Conservation (phyloP, 2,888 invertebrate species). For the Zaprionus bogoriensis region DNA sequence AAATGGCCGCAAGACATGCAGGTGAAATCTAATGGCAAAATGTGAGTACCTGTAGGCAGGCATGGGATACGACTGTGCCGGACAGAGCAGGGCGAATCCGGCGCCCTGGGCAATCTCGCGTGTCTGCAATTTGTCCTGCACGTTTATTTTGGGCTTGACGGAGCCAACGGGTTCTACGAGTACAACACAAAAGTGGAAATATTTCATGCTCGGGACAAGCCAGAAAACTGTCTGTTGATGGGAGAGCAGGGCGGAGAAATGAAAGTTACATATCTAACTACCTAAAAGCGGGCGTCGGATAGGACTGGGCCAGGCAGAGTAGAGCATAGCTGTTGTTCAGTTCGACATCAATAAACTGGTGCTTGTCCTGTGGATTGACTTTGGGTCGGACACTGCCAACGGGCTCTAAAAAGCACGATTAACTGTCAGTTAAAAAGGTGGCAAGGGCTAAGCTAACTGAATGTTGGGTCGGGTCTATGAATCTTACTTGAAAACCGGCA, state of each 20-base stretch:
- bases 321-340: slow-evolving; percentile 84
- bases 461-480: slow-evolving; percentile 29
- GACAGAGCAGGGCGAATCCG: slow-evolving; percentile 87
- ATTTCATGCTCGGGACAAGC: background rate
- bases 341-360: slow-evolving; percentile 75
- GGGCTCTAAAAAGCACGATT: slow-evolving; percentile 82
- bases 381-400: slow-evolving; percentile 86
- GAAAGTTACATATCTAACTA: slow-evolving; percentile 68
- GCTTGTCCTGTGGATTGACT: slow-evolving; percentile 85
- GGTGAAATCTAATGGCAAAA: slow-evolving; percentile 1
- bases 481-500: slow-evolving; percentile 87
- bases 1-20: slow-evolving; percentile 37
- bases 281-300: slow-evolving; percentile 89
- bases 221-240: slow-evolving; percentile 36
- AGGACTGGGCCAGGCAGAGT: slow-evolving; percentile 87
- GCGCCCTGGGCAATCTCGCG: slow-evolving; percentile 83
- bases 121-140: slow-evolving; percentile 86
- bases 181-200: background rate
- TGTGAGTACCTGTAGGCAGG: slow-evolving; percentile 86
- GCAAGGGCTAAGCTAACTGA: slow-evolving; percentile 20
- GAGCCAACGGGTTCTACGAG: slow-evolving; percentile 84
- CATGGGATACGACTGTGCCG: slow-evolving; percentile 90
- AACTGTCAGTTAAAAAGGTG: slow-evolving; percentile 2
- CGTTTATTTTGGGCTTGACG: slow-evolving; percentile 87
- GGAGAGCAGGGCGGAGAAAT: background rate